These are phyloP conservation scores for Setophaga coronata DNA, from an alignment of 2,113 vertebrate genomes.

Conservation along the genomic window DNA sequence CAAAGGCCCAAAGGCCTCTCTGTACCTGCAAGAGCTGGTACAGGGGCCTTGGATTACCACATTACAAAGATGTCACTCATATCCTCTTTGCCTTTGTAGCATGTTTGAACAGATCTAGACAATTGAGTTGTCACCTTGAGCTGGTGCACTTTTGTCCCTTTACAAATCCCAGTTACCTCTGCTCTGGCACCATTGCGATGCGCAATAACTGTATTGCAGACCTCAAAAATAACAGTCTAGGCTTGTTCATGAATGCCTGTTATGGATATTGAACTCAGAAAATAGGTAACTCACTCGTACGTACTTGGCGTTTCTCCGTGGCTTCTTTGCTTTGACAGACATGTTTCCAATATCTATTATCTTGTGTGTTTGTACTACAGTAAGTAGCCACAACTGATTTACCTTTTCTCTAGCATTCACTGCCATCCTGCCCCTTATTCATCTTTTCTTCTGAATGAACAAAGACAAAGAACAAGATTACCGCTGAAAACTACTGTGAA, in stretches of 20 bases:
- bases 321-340: constrained; percentile 34
- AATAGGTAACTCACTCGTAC: neutral
- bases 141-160: neutral
- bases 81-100: neutral
- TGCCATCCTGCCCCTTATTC: neutral
- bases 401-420: neutral
- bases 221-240: neutral
- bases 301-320: neutral
- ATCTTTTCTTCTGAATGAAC: constrained; percentile 11
- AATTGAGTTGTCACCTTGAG: neutral
- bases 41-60: neutral
- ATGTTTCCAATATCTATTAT: constrained; percentile 30
- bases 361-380: constrained; percentile 6
- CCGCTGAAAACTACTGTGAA: neutral
- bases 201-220: neutral
- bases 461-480: neutral
- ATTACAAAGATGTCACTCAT: neutral
- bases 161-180: constrained; percentile 21
- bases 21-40: neutral
- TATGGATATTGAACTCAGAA: neutral
- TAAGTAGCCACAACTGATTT: constrained; percentile 34
- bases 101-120: neutral
- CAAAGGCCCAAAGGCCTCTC: neutral
- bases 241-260: neutral
- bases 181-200: neutral